Percentiles rank a stretch among this genome's conserved stretches.
Conservation (phyloP, 2,888 invertebrate genomes). For the Gnatocerus cornutus region DNA sequence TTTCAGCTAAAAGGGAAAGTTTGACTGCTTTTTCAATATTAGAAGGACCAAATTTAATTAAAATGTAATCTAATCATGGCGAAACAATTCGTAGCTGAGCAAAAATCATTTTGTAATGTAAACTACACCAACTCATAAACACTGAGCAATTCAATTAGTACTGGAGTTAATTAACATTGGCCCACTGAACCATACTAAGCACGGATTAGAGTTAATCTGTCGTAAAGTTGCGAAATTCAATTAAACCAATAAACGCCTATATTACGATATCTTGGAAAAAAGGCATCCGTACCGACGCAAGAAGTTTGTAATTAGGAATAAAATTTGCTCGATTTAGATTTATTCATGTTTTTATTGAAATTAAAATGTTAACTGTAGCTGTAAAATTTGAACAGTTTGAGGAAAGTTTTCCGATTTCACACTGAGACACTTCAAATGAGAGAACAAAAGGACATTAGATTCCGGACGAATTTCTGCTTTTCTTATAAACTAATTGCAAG, state of each 20-base stretch:
- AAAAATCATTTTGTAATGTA: slow-evolving; percentile 28
- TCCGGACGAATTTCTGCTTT: not conserved
- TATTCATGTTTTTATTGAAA: slow-evolving; percentile 6
- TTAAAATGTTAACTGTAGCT: slow-evolving; percentile 6
- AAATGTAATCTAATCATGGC: slow-evolving; percentile 3
- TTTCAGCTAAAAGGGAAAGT: no score
- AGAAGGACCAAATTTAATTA: slow-evolving; percentile 1
- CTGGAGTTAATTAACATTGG: slow-evolving; percentile 43
- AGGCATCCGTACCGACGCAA: slow-evolving; percentile 10
- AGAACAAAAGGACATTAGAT: not conserved
- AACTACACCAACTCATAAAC: slow-evolving; percentile 23
- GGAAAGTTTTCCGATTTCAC: slow-evolving; percentile 1
- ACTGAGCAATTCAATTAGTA: slow-evolving; percentile 42
- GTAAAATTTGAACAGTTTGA: slow-evolving; percentile 6
- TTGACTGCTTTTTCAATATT: not conserved
- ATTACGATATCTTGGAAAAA: slow-evolving; percentile 38
- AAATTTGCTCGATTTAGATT: slow-evolving; percentile 5
- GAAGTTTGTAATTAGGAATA: not conserved
- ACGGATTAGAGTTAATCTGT: slow-evolving; percentile 47
- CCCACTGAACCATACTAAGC: slow-evolving; percentile 40
- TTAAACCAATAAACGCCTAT: slow-evolving; percentile 46
- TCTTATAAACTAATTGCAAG: slow-evolving; percentile 23
- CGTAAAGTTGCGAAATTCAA: slow-evolving; percentile 47
- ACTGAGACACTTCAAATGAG: slow-evolving; percentile 5
- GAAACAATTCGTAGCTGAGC: slow-evolving; percentile 8